Evolutionary conservation across 2,113 vertebrate species (phyloP).

Genomic region (Sceloporus undulatus): DNA sequence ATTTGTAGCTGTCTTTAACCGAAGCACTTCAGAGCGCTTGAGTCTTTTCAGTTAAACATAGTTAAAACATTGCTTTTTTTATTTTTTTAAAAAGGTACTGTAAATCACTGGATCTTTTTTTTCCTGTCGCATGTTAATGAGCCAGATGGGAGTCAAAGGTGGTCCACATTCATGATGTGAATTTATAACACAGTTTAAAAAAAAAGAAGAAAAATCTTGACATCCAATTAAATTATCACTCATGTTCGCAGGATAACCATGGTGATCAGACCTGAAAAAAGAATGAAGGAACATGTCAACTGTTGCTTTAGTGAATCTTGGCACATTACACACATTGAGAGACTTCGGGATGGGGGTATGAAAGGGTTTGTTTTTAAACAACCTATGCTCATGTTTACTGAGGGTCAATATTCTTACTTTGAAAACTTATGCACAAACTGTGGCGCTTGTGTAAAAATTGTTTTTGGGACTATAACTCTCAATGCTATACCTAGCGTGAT

Average conservation of each 20-base stretch:
- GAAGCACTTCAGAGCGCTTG: slow-evolving; percentile 66
- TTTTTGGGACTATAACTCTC: no score
- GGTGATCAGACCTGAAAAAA: slow-evolving; percentile 93
- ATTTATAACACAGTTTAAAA: slow-evolving; percentile 71
- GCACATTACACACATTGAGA: slow-evolving; percentile 6
- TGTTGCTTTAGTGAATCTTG: background rate
- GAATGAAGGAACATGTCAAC: slow-evolving; percentile 54
- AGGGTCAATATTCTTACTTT: background rate
- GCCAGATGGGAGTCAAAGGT: slow-evolving; percentile 78
- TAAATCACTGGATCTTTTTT: slow-evolving; percentile 72
- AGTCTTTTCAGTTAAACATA: slow-evolving; percentile 77
- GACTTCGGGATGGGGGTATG: background rate
- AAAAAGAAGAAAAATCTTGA: slow-evolving; percentile 39
- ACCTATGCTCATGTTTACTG: background rate
- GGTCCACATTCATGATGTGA: slow-evolving; percentile 81
- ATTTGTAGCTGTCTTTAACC: slow-evolving; percentile 75
- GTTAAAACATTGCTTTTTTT: slow-evolving; percentile 82
- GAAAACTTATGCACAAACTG: background rate
- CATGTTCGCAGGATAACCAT: slow-evolving; percentile 94
- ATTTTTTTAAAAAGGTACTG: slow-evolving; percentile 47
- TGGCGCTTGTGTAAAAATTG: no score
- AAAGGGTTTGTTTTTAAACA: background rate
- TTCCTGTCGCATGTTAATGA: slow-evolving; percentile 73
- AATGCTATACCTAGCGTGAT: no score
- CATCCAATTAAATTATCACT: slow-evolving; percentile 72